Evolutionary conservation across 1,140 invertebrate genomes (phyloP), one percentile per base, ranked within the genome.

Genomic region (Trichomalopsis sarcophagae): DNA sequence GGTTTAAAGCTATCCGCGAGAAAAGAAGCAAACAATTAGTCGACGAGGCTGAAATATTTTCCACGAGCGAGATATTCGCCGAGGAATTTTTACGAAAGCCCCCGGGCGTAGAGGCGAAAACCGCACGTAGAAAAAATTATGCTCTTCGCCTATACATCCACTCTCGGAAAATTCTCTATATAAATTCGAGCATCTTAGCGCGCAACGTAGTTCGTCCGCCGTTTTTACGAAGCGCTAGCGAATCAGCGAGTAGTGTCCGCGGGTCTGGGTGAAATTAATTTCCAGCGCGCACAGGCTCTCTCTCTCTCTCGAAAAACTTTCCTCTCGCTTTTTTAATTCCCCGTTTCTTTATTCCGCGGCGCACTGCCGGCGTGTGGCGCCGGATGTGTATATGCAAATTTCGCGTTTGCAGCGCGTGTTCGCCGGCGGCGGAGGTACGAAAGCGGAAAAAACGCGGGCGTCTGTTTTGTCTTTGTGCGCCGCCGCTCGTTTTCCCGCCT

Each of bases 331-430:
- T 71, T 33, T 71, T 5, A 71, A 33, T 17, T 10, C 23, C 23
- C 10, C 23, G 9, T 71, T n/a, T 71, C 69, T 71, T 71, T 71
- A 33, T 71, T 17, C 14, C 69, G 0, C 69, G 17, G 4, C 33
- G 5, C 55, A 7, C 21, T 33, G 23, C n/a, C 27, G 27, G 27
- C 27, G 27, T 66, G 4, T 66, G 17, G 62, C 11, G 10, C 21
- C 69, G 69, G 14, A 9, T 17, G 73, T 21, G 21, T 44, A n/a
- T 75, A 75, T 75, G 73, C 73, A 40, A 75, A 75, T 75, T 75
- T 75, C 36, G 10, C 73, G 55, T 62, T 62, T 62, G 21, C 21
- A 62, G 27, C 73, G 73, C 13, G 17, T 44, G 36, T 75, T 40
- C 44, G 36, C 73, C 3, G 3, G 33, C 33, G 33, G 33, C 62